Base-by-base conservation (phyloP, 2,888 invertebrate genomes). In the Drosophila aldrichi region DNA sequence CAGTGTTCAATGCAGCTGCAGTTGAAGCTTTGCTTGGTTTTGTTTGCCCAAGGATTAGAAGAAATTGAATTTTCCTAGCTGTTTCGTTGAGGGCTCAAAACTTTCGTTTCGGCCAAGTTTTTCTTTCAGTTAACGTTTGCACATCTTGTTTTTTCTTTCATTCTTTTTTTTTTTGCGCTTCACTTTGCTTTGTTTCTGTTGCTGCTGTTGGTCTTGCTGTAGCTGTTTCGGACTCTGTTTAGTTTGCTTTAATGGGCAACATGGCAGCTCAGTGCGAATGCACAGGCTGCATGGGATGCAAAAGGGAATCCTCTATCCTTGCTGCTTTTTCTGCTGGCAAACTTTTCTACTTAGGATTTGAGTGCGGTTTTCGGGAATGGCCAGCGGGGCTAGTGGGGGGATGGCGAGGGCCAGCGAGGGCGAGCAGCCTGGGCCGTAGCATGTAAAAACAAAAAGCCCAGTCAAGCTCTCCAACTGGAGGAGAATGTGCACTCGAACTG, bases 321-420 rank as follows among this genome's bases (percentile, higher is more conserved):
- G 12, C 44, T 65, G 59, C 62, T 63, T 70, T 72, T 78, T 64
- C 55, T 56, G 59, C 76, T 55, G 36, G 59, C 34, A 69, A 86
- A 89, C 56, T 89, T 88, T 86, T 72, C 72, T 78, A 88, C 89
- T 86, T 82, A 54, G 77, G 70, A 71, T 75, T 80, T 78, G 78
- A 77, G 74, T 78, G 83, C 65, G 81, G 83, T 81, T 80, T 69
- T 48, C 52, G 63, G 62, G 58, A 46, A 25, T 49, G 29, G 60
- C 5, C 22, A 29, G 29, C 29, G 29, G 29, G 7, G 25, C 25
- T 5, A 22, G 22, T 3, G n/a, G n/a, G 22, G 22, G 22, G 22
- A 2, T 22, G 3, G 22, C 4, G 14, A n/a, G 10, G 36, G 10
- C 9, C 12, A 2, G 12, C 1, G 18, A 14, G 9, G 14, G 1